A percentile compares a stretch with the other conserved stretches of the same genome.
Evolutionary conservation across 2,888 invertebrate genomes (phyloP).

Genomic region (Allolobophora icterica): DNA sequence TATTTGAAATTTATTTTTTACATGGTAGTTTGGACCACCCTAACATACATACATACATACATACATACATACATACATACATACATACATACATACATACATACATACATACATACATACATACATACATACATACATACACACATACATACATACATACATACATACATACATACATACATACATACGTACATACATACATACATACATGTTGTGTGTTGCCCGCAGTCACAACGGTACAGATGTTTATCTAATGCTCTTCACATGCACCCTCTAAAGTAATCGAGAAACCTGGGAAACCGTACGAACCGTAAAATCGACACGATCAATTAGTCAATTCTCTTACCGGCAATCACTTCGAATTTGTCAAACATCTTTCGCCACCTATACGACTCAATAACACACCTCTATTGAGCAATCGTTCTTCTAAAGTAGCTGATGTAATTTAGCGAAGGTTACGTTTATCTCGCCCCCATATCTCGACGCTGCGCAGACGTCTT

Average conservation of each 20-base stretch:
- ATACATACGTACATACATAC: neutral
- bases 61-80: slow-evolving; percentile 26
- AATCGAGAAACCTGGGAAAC: neutral
- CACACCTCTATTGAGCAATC: neutral
- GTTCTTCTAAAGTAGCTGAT: neutral
- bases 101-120: slow-evolving; percentile 24
- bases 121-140: slow-evolving; percentile 29
- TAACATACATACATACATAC: slow-evolving; percentile 26
- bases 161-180: slow-evolving; percentile 24
- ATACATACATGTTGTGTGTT: too few species aligned
- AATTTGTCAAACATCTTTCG: neutral
- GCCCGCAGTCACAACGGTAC: neutral
- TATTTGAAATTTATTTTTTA: too few species aligned
- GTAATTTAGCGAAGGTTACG: neutral
- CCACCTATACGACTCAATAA: neutral
- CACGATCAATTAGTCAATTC: neutral
- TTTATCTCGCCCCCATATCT: neutral
- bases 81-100: slow-evolving; percentile 28
- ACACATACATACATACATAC: slow-evolving; percentile 18
- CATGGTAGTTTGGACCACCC: too few species aligned
- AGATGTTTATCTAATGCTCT: neutral
- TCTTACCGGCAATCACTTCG: neutral
- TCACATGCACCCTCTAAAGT: neutral
- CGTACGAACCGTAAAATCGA: neutral
- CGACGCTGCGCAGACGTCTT: neutral